phyloP scores from a whole-genome alignment of 2,888 invertebrate species.

The Nymphalis polychloros region DNA sequence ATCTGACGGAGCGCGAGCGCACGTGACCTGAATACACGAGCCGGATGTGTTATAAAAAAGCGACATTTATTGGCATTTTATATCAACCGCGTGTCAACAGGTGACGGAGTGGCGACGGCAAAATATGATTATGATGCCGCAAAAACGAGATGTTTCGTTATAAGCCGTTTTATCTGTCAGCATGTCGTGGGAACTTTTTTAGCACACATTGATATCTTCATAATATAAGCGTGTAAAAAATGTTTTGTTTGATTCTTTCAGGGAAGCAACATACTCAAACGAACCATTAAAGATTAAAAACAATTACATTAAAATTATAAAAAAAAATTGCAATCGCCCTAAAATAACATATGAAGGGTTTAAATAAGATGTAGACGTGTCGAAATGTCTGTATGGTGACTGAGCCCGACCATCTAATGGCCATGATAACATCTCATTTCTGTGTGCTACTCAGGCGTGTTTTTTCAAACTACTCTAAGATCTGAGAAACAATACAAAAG shows the following conservation, averaged over 20 bases:
- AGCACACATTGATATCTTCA: slow-evolving; percentile 53
- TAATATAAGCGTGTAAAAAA: slow-evolving; percentile 39
- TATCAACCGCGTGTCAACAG: slow-evolving; percentile 75
- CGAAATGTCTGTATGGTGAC: slow-evolving; percentile 69
- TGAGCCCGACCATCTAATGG: slow-evolving; percentile 72
- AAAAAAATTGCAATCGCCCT: slow-evolving; percentile 45
- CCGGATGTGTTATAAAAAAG: slow-evolving; percentile 76
- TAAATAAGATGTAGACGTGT: slow-evolving; percentile 69
- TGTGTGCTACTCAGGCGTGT: slow-evolving; percentile 78
- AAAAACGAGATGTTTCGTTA: slow-evolving; percentile 65
- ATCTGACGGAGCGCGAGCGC: slow-evolving; percentile 68
- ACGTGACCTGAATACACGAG: slow-evolving; percentile 74
- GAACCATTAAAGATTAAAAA: slow-evolving; percentile 8
- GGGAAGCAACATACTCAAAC: background rate
- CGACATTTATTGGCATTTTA: slow-evolving; percentile 81
- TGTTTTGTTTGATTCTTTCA: slow-evolving; percentile 2
- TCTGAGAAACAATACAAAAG: slow-evolving; percentile 81
- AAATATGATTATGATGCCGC: slow-evolving; percentile 70
- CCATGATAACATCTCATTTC: slow-evolving; percentile 70
- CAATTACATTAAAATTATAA: slow-evolving; percentile 12
- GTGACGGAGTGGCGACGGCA: slow-evolving; percentile 66
- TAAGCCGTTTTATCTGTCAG: slow-evolving; percentile 60
- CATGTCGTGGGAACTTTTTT: slow-evolving; percentile 65
- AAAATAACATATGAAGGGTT: slow-evolving; percentile 65
- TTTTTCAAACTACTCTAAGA: slow-evolving; percentile 72